Percentiles rank a stretch among this genome's conserved stretches.
Evolutionary conservation across 2,113 vertebrate genomes (phyloP).

Genomic region (Anolis carolinensis): DNA sequence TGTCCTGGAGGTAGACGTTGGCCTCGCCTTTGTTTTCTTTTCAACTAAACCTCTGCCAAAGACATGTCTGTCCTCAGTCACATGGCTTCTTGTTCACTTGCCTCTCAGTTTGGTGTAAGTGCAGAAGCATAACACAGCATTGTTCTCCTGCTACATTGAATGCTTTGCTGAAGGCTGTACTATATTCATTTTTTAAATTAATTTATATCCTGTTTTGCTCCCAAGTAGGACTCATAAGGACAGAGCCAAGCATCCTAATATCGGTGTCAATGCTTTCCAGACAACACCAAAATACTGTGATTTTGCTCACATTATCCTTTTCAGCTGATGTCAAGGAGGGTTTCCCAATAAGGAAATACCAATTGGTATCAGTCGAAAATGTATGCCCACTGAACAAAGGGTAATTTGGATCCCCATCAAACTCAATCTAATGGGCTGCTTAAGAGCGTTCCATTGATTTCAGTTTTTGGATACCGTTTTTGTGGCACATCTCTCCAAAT

Average conservation of each 20-base stretch:
- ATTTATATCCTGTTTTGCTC: no score
- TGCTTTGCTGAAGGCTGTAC: background rate
- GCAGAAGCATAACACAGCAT: background rate
- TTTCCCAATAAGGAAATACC: background rate
- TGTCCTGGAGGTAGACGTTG: background rate
- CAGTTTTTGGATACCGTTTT: background rate
- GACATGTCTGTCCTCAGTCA: background rate
- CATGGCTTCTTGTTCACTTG: background rate
- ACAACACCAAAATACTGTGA: background rate
- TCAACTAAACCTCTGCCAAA: background rate
- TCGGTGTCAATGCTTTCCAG: background rate
- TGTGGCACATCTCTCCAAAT: background rate
- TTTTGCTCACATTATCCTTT: background rate
- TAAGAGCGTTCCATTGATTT: background rate
- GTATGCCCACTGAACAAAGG: background rate
- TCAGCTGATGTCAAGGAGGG: background rate
- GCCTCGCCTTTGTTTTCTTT: background rate
- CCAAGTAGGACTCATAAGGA: no score
- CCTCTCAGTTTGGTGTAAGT: background rate
- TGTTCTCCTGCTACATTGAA: background rate
- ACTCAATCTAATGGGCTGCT: background rate
- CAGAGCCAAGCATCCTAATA: background rate
- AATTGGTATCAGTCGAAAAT: background rate
- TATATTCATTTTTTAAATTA: background rate
- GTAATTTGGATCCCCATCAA: background rate